Conservation (phyloP, 1,140 invertebrate genomes). For the Papilio helenus region DNA sequence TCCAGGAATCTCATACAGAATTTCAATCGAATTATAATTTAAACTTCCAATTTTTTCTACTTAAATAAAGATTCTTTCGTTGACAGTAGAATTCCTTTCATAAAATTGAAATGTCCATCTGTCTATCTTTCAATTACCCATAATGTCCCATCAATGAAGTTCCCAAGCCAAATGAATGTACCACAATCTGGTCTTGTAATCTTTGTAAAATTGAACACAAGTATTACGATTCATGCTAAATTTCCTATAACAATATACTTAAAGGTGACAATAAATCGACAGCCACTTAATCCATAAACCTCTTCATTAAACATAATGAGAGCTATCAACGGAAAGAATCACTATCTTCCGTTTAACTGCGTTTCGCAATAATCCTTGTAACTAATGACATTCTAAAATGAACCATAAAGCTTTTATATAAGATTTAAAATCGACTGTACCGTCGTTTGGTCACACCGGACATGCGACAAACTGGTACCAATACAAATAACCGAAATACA, state of each 20-base stretch:
- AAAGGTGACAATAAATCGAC: constrained; percentile 14
- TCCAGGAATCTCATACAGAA: no score
- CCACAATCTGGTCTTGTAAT: neutral
- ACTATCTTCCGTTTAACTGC: constrained; percentile 71
- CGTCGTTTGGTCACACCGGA: constrained; percentile 57
- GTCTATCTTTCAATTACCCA: neutral
- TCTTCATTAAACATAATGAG: constrained; percentile 62
- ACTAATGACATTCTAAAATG: constrained; percentile 37
- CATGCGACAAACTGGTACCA: constrained; percentile 58
- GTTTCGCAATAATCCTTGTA: constrained; percentile 62
- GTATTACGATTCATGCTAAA: neutral
- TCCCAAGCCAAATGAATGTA: neutral
- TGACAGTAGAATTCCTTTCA: neutral
- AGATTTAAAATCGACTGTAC: constrained; percentile 37
- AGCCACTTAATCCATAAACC: constrained; percentile 31
- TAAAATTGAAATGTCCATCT: neutral
- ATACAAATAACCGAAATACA: constrained; percentile 70
- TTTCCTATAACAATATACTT: constrained; percentile 7
- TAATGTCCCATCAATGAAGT: constrained; percentile 8
- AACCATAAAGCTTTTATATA: constrained; percentile 28
- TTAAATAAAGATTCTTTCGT: neutral
- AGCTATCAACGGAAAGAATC: constrained; percentile 54
- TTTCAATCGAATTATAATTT: neutral
- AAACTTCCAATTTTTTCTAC: neutral
- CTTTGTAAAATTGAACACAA: neutral